Percentiles rank a stretch among this genome's conserved stretches.
phyloP scores from a whole-genome alignment of 2,888 invertebrate species.

The Clunio marinus region DNA sequence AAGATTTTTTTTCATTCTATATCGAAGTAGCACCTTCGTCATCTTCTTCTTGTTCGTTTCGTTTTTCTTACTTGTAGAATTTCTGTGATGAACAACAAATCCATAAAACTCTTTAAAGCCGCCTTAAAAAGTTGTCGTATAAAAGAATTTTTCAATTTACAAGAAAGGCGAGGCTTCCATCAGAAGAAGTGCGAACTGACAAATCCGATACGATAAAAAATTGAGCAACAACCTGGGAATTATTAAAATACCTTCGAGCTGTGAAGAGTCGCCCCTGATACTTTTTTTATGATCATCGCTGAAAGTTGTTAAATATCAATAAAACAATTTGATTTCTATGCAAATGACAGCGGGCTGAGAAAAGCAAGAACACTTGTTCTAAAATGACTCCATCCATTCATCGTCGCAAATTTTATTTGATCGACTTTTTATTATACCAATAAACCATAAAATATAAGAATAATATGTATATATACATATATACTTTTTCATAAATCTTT shows the following conservation, averaged over 20 bases:
- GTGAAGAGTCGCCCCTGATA: slow-evolving; percentile 19
- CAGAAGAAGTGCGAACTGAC: not conserved
- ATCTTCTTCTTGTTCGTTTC: not conserved
- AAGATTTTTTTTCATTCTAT: not conserved
- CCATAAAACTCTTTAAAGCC: slow-evolving; percentile 12
- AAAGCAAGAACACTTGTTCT: not conserved
- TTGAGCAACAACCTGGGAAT: slow-evolving; percentile 4
- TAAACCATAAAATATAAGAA: slow-evolving; percentile 32
- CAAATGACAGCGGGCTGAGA: slow-evolving; percentile 14
- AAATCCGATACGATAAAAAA: not conserved
- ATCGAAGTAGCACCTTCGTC: slow-evolving; percentile 23
- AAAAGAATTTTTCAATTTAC: not conserved
- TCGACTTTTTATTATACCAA: slow-evolving; percentile 32
- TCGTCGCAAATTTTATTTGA: slow-evolving; percentile 19
- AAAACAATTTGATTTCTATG: slow-evolving; percentile 36
- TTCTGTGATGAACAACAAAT: not conserved
- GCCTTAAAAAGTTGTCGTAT: slow-evolving; percentile 1
- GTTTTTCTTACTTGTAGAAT: no score
- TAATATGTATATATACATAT: no score
- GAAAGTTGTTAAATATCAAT: slow-evolving; percentile 33
- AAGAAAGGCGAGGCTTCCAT: not conserved
- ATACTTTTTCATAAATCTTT: slow-evolving; percentile 35
- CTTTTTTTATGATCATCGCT: slow-evolving; percentile 34
- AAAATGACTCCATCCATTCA: not conserved
- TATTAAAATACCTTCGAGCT: not conserved